These are phyloP conservation scores for Lophura swinhoii DNA, from an alignment of 2,797 vertebrate genomes.

Conservation along the genomic window DNA sequence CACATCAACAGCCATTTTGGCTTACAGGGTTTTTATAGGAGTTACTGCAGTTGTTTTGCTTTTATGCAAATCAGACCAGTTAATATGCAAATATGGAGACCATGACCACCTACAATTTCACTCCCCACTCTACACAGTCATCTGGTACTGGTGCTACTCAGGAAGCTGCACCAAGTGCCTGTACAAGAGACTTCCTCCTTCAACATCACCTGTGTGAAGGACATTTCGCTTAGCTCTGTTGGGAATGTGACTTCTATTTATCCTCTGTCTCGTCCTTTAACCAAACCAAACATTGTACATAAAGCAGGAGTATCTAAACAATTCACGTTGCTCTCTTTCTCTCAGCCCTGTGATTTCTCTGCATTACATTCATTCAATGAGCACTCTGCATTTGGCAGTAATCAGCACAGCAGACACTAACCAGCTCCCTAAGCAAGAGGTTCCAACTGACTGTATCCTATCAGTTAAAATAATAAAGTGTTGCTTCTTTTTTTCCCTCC, in stretches of 20 bases:
- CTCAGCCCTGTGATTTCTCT: neutral
- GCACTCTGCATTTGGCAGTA: neutral
- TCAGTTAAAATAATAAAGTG: slow-evolving; percentile 24
- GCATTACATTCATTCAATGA: neutral
- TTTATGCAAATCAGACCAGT: slow-evolving; percentile 21
- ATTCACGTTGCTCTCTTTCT: neutral
- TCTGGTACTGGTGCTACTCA: neutral
- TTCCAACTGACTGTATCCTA: neutral
- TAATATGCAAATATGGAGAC: slow-evolving; percentile 23
- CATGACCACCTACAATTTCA: slow-evolving; percentile 1
- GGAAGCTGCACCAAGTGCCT: neutral
- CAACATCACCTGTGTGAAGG: neutral
- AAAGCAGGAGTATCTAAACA: neutral
- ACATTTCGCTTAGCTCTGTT: neutral
- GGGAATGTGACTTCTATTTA: neutral
- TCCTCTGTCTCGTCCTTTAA: neutral
- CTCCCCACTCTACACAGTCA: neutral
- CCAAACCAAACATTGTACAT: neutral
- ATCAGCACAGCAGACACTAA: neutral
- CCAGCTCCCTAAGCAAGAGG: neutral
- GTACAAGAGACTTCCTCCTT: neutral
- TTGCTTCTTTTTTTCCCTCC: neutral
- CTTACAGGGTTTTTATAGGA: neutral
- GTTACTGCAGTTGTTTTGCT: neutral
- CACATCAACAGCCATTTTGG: slow-evolving; percentile 14